Conservation (phyloP, 1,140 invertebrate genomes). For the Eupristina koningsbergeri region DNA sequence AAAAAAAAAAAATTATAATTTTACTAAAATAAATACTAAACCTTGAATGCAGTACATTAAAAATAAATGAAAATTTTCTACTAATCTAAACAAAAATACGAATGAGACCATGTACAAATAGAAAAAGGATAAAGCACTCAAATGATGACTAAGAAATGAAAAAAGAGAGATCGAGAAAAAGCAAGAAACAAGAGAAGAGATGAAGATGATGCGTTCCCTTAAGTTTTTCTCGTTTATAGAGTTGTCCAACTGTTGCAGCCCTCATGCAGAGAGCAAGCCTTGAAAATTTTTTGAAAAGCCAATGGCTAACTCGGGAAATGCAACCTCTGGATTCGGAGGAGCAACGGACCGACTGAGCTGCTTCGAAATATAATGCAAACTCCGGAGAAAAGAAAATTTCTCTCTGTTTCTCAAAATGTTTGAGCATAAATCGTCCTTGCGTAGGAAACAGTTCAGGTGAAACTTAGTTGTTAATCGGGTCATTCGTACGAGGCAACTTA, state of each 20-base stretch:
- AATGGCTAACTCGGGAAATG: background rate
- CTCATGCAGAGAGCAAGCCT: background rate
- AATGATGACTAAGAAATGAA: background rate
- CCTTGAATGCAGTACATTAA: no score
- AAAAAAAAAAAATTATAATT: no score
- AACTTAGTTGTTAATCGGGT: conserved; percentile 39
- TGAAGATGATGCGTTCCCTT: background rate
- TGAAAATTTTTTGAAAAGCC: conserved; percentile 29
- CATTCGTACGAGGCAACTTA: conserved; percentile 2
- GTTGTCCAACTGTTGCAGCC: conserved; percentile 7
- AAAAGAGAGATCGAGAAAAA: background rate
- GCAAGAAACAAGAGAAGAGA: background rate
- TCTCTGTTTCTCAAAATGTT: background rate
- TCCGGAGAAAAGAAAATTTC: conserved; percentile 2
- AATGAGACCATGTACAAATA: background rate
- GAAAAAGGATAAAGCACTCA: background rate
- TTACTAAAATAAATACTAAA: no score
- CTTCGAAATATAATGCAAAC: no score
- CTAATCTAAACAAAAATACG: background rate
- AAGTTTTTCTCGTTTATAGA: conserved; percentile 14
- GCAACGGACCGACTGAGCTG: background rate
- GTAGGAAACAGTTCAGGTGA: conserved; percentile 4
- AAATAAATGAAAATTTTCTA: background rate
- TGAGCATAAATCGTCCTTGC: conserved; percentile 2
- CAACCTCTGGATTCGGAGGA: no score